Conservation (phyloP, 2,888 invertebrate genomes). For the Drosophila nr. perissopoda region DNA sequence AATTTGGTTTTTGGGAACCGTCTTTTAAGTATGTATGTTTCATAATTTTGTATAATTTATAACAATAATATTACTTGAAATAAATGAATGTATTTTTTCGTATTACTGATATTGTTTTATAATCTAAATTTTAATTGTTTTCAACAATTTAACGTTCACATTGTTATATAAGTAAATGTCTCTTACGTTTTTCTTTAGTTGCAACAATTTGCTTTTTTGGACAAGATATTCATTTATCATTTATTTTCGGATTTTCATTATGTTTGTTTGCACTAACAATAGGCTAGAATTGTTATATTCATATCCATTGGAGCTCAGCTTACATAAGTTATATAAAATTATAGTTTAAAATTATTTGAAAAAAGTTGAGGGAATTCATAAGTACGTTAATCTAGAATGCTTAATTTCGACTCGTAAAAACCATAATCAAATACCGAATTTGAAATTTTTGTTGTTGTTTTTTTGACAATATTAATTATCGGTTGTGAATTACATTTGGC, state of each 20-base stretch:
- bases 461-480: constrained; percentile 17
- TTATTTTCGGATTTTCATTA: constrained; percentile 43
- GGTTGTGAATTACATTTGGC: constrained; percentile 36
- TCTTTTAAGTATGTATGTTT: constrained; percentile 42
- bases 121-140: constrained; percentile 73
- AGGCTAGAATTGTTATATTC: constrained; percentile 26
- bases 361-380: constrained; percentile 11
- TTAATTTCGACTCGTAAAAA: constrained; percentile 1
- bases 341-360: constrained; percentile 17
- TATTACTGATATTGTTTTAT: constrained; percentile 64
- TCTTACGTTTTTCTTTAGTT: constrained; percentile 40
- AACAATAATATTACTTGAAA: constrained; percentile 71
- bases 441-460: background rate
- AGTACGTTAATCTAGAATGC: constrained; percentile 6
- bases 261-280: constrained; percentile 48
- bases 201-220: constrained; percentile 56
- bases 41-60: constrained; percentile 35
- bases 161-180: constrained; percentile 73
- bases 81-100: constrained; percentile 58
- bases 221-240: constrained; percentile 55
- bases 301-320: constrained; percentile 20
- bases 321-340: constrained; percentile 9
- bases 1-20: constrained; percentile 28
- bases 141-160: constrained; percentile 74
- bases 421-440: background rate